A percentile compares a stretch with the other conserved stretches of the same genome.
Conservation (phyloP, 2,888 invertebrate species). For the Ceriagrion tenellum region DNA sequence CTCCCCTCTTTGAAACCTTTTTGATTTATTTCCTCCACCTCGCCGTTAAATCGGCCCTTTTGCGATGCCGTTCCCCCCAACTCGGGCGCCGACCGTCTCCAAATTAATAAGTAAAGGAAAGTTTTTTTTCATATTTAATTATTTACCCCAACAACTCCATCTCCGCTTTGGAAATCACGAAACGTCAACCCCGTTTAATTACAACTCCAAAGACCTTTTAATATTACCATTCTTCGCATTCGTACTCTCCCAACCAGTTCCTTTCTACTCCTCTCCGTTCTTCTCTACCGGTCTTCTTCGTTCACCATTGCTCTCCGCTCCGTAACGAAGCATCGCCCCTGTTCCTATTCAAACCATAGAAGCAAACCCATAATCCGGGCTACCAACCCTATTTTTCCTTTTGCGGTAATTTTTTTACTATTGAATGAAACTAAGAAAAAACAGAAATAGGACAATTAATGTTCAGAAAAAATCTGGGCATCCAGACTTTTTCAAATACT, state of each 20-base stretch:
- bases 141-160: slow-evolving; percentile 21
- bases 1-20: neutral
- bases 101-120: neutral
- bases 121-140: neutral
- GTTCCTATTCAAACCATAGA: neutral
- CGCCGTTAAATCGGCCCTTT: neutral
- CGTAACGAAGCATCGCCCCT: neutral
- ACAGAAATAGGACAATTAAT: no score
- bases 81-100: neutral
- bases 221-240: neutral
- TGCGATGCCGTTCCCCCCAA: neutral
- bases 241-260: neutral
- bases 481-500: no score
- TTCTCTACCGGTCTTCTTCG: neutral
- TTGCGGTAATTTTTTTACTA: no score
- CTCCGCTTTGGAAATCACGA: slow-evolving; percentile 3
- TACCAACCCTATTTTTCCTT: no score
- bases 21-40: neutral
- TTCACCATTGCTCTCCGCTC: neutral
- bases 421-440: no score
- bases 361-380: neutral
- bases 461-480: no score
- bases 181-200: neutral
- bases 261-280: neutral
- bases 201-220: neutral